Conservation (phyloP, 2,888 invertebrate genomes). For the Melanostoma scalare region DNA sequence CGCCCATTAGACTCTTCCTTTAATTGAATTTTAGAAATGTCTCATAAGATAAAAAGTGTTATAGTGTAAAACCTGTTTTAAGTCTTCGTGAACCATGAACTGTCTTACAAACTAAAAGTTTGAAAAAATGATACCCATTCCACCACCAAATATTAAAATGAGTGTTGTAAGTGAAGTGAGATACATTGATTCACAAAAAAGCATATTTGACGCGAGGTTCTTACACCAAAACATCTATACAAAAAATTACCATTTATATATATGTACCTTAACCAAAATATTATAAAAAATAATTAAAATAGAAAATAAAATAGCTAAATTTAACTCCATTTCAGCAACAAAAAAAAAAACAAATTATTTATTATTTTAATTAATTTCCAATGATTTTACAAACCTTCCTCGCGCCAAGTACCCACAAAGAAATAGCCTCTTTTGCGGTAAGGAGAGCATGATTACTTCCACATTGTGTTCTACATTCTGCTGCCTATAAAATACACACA, state of each 20-base stretch:
- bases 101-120: not conserved
- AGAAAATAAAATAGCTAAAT: slow-evolving; percentile 5
- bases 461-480: slow-evolving; percentile 82
- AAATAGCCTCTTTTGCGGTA: slow-evolving; percentile 96
- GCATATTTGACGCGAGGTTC: slow-evolving; percentile 62
- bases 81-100: too few species aligned
- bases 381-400: slow-evolving; percentile 88
- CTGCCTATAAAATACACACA: slow-evolving; percentile 81
- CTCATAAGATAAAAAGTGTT: too few species aligned
- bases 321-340: slow-evolving; percentile 5
- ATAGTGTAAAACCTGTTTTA: too few species aligned
- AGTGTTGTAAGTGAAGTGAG: slow-evolving; percentile 10
- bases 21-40: too few species aligned
- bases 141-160: slow-evolving; percentile 38
- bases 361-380: slow-evolving; percentile 30
- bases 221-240: slow-evolving; percentile 53
- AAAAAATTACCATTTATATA: slow-evolving; percentile 12
- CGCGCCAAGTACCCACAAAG: slow-evolving; percentile 96
- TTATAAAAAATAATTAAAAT: slow-evolving; percentile 11
- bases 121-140: slow-evolving; percentile 26
- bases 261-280: slow-evolving; percentile 25
- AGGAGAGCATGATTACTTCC: slow-evolving; percentile 91
- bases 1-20: too few species aligned
- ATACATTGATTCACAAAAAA: slow-evolving; percentile 40
- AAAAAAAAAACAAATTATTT: slow-evolving; percentile 18